Evolutionary conservation across 2,113 vertebrate species (phyloP).

Genomic region (Cottus gobio): DNA sequence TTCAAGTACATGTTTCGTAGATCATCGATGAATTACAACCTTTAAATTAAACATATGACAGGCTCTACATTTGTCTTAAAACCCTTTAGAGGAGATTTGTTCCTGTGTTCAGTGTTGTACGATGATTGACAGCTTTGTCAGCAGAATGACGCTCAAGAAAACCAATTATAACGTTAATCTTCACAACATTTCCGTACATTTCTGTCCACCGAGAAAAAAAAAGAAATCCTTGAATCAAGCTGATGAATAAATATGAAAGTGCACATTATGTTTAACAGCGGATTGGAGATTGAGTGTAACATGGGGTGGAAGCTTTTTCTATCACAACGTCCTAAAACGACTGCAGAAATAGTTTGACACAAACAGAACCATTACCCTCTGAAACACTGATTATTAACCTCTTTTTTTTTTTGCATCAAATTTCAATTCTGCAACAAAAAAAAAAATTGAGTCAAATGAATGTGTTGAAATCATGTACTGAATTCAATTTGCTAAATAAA

Average conservation of each 20-base stretch:
- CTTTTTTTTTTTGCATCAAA: slow-evolving; percentile 3
- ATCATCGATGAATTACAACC: not conserved
- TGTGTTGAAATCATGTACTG: not conserved
- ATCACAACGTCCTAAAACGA: not conserved
- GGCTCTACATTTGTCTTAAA: not conserved
- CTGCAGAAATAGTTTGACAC: not conserved
- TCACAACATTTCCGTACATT: not conserved
- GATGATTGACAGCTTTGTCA: not conserved
- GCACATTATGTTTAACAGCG: not conserved
- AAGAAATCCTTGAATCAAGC: not conserved
- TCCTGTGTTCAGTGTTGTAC: slow-evolving; percentile 4
- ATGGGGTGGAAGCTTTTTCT: slow-evolving; percentile 8
- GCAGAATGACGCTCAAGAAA: slow-evolving; percentile 2
- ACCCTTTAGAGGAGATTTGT: slow-evolving; percentile 8
- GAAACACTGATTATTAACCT: slow-evolving; percentile 15
- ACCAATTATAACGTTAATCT: not conserved
- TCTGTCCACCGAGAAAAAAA: slow-evolving; percentile 3
- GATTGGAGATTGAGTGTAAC: slow-evolving; percentile 9
- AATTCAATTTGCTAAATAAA: not conserved
- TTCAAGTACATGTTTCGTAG: slow-evolving; percentile 67
- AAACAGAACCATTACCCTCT: not conserved
- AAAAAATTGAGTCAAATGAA: not conserved
- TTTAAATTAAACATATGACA: slow-evolving; percentile 17
- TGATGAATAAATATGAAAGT: slow-evolving; percentile 18
- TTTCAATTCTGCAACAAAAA: not conserved